These are phyloP conservation scores for Heptranchias perlo DNA, from an alignment of 2,113 vertebrate genomes.

Conservation along the genomic window DNA sequence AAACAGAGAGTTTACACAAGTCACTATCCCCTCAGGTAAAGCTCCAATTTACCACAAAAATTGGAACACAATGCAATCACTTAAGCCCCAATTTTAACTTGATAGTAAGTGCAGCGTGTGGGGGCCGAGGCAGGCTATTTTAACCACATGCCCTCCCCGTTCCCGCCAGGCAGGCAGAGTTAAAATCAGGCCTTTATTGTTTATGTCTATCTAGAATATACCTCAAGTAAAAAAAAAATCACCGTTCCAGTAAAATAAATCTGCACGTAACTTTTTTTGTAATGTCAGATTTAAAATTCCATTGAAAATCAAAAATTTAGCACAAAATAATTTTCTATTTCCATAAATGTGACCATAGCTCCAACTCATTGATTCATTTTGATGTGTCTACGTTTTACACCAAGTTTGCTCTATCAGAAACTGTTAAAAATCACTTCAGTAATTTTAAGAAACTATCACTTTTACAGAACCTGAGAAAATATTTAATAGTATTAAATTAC, in stretches of 20 bases:
- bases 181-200: neutral
- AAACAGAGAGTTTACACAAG: neutral
- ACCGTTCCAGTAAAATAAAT: neutral
- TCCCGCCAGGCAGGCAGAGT: neutral
- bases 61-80: neutral
- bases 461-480: neutral
- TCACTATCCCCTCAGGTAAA: neutral
- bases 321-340: neutral
- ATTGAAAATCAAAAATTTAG: neutral
- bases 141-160: neutral
- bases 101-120: neutral
- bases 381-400: neutral
- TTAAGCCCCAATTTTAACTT: neutral
- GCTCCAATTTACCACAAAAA: neutral
- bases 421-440: neutral
- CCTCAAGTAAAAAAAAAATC: neutral
- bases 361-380: neutral
- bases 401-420: neutral
- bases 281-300: neutral
- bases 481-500: neutral
- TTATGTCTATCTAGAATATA: neutral
- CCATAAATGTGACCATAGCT: neutral
- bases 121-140: neutral
- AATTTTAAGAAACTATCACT: neutral
- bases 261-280: neutral